A percentile compares a stretch with the other conserved stretches of the same genome.
These are phyloP conservation scores for Aphidius gifuensis DNA, from an alignment of 1,140 invertebrate genomes.

Conservation along the genomic window DNA sequence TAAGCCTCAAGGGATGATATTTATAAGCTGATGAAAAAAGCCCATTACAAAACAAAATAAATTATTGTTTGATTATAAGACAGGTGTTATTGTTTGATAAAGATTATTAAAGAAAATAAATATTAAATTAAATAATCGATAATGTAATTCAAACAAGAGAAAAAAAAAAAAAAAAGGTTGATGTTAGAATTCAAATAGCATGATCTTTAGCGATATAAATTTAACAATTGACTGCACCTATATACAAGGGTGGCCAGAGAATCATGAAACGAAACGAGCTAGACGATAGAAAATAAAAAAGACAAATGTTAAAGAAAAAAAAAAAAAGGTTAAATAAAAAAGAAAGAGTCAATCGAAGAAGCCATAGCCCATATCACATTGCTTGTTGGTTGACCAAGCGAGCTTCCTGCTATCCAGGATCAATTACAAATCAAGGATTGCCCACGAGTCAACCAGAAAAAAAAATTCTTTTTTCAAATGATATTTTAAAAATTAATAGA, in stretches of 20 bases:
- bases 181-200: too few relatives aligned
- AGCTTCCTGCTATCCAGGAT: slow-evolving; percentile 22
- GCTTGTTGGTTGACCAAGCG: slow-evolving; percentile 24
- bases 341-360: slow-evolving; percentile 20
- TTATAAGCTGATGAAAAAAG: too few relatives aligned
- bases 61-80: too few relatives aligned
- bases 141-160: too few relatives aligned
- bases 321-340: slow-evolving; percentile 19
- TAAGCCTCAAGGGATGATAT: too few relatives aligned
- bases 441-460: slow-evolving; percentile 16
- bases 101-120: too few relatives aligned
- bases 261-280: background rate
- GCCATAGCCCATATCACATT: slow-evolving; percentile 21
- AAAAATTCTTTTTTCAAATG: background rate
- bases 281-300: background rate
- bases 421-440: slow-evolving; percentile 26
- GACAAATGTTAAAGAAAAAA: background rate
- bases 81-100: too few relatives aligned
- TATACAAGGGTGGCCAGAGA: background rate
- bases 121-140: too few relatives aligned
- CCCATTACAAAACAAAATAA: too few relatives aligned
- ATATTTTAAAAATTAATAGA: background rate
- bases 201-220: too few relatives aligned
- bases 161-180: too few relatives aligned
- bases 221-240: background rate